Evolutionary conservation across 1,140 invertebrate genomes (phyloP).

Genomic region (Drosophila rufa): DNA sequence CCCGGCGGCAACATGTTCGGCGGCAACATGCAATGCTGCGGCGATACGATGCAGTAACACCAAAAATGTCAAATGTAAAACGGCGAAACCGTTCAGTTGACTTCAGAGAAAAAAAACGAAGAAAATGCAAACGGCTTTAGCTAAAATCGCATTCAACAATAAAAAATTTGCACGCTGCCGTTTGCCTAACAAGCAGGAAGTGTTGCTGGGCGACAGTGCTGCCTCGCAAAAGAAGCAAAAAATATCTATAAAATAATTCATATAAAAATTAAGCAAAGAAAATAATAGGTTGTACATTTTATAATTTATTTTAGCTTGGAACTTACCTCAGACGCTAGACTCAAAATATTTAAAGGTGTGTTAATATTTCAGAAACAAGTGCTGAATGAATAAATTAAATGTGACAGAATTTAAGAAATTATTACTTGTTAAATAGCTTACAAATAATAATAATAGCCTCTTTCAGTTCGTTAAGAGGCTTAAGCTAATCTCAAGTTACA

Average conservation of each 20-base stretch:
- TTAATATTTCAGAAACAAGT: too few relatives aligned
- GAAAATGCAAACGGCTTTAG: conserved; percentile 46
- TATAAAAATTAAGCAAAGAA: not conserved
- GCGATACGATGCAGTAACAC: conserved; percentile 16
- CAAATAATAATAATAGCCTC: too few relatives aligned
- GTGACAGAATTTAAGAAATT: too few relatives aligned
- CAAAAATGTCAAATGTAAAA: conserved; percentile 79
- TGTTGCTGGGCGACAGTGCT: conserved; percentile 32
- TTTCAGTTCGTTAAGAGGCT: too few relatives aligned
- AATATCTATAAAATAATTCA: not conserved
- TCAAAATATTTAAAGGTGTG: too few relatives aligned
- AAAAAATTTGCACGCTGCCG: conserved; percentile 72
- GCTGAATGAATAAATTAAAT: too few relatives aligned
- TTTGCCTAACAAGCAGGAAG: conserved; percentile 81
- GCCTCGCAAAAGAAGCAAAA: not conserved
- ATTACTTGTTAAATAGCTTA: too few relatives aligned
- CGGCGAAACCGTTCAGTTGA: conserved; percentile 40
- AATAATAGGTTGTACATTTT: not conserved
- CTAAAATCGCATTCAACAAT: conserved; percentile 68
- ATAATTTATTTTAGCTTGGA: too few relatives aligned
- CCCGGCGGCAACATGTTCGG: conserved; percentile 16
- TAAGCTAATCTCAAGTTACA: too few relatives aligned
- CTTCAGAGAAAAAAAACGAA: conserved; percentile 16
- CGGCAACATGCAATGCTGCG: conserved; percentile 19
- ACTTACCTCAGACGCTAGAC: not conserved